Percentiles rank a stretch among this genome's conserved stretches.
These are phyloP conservation scores for Chloroclystis v-ata DNA, from an alignment of 2,888 invertebrate genomes.

Conservation along the genomic window DNA sequence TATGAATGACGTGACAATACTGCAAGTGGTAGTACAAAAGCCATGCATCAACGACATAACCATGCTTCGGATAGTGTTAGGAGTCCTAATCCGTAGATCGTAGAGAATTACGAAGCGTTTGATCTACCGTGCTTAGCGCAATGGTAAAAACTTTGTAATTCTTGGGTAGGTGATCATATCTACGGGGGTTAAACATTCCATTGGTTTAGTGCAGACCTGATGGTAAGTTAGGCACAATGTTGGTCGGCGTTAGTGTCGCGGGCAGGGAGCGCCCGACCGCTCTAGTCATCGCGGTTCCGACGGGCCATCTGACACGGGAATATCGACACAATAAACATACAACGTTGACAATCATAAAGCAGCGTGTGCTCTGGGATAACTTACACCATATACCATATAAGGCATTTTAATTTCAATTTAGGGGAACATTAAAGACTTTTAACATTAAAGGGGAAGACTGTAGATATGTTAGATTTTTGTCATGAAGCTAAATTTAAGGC, in stretches of 20 bases:
- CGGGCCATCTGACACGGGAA: conserved; percentile 54
- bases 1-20: conserved; percentile 18
- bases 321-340: conserved; percentile 34
- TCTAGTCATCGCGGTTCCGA: conserved; percentile 77
- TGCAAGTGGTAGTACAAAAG: conserved; percentile 33
- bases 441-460: not conserved
- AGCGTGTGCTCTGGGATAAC: conserved; percentile 1
- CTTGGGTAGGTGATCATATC: conserved; percentile 26
- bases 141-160: conserved; percentile 2
- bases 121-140: not conserved
- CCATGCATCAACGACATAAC: conserved; percentile 49
- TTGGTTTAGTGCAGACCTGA: conserved; percentile 63
- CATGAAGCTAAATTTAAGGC: conserved; percentile 61
- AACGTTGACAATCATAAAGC: conserved; percentile 19
- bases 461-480: conserved; percentile 38
- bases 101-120: conserved; percentile 7
- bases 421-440: no score
- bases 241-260: conserved; percentile 61
- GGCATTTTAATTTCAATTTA: no score
- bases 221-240: conserved; percentile 53
- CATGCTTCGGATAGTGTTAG: conserved; percentile 38
- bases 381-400: no score
- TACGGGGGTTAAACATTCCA: conserved; percentile 42
- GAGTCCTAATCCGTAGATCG: conserved; percentile 14
- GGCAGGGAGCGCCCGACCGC: conserved; percentile 65